Conservation (phyloP, 2,797 vertebrate species). For the Petrocephalus sullivani region DNA sequence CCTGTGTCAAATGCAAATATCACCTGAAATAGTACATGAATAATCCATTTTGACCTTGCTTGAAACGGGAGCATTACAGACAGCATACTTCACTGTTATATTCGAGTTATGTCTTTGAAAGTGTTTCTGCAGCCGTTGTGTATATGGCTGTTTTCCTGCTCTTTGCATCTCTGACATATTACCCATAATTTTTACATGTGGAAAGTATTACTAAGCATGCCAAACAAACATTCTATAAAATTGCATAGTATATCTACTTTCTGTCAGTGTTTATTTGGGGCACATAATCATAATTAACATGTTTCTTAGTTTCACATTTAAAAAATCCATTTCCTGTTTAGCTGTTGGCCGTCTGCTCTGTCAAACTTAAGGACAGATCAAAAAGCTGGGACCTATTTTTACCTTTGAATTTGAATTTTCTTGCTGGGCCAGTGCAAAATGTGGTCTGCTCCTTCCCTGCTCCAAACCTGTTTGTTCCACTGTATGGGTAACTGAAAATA, state of each 20-base stretch:
- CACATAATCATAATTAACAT: neutral
- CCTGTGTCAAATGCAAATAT: too few relatives aligned
- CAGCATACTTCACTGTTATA: too few relatives aligned
- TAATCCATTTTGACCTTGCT: too few relatives aligned
- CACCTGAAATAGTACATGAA: too few relatives aligned
- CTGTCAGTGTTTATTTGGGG: neutral
- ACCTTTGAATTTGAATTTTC: neutral
- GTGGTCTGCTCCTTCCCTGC: neutral
- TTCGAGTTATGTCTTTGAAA: too few relatives aligned
- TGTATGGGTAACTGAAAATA: slow-evolving; percentile 6
- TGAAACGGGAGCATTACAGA: too few relatives aligned
- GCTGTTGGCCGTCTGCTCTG: neutral
- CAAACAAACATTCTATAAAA: neutral
- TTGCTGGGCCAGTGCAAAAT: neutral
- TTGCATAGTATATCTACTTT: neutral
- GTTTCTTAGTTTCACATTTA: neutral
- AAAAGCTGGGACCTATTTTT: neutral
- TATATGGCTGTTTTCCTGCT: too few relatives aligned
- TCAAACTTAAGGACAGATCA: neutral
- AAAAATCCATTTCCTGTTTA: neutral
- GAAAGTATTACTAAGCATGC: too few relatives aligned
- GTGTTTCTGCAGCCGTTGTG: too few relatives aligned
- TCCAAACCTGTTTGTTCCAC: neutral
- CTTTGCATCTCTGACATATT: too few relatives aligned
- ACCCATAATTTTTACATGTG: too few relatives aligned